These are phyloP conservation scores for Sarcophilus harrisii DNA, from an alignment of 2,797 vertebrate species.

Conservation along the genomic window DNA sequence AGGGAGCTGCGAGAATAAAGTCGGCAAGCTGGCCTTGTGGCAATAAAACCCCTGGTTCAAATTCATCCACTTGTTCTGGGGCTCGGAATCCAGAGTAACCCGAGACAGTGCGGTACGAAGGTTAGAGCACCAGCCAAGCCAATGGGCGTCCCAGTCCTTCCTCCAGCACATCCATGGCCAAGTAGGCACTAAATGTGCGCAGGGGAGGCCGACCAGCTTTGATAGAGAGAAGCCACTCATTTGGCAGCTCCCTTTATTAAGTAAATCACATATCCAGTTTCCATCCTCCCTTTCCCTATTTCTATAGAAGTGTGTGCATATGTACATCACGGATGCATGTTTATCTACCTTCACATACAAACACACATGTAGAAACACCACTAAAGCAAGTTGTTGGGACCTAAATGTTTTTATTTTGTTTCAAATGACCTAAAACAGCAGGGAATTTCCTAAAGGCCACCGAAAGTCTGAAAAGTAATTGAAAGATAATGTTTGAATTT, in stretches of 20 bases:
- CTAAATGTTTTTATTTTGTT: background rate
- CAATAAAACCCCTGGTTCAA: background rate
- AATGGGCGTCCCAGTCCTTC: background rate
- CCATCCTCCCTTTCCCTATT: background rate
- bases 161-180: background rate
- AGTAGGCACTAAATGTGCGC: no score
- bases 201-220: background rate
- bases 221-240: background rate
- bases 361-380: background rate
- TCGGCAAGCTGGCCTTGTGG: background rate
- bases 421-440: background rate
- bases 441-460: background rate
- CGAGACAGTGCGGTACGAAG: background rate
- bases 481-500: background rate
- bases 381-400: background rate
- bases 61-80: background rate
- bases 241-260: background rate
- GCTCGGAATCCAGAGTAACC: background rate
- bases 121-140: background rate
- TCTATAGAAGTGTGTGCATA: background rate
- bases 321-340: background rate
- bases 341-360: background rate
- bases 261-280: background rate
- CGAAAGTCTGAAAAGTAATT: background rate
- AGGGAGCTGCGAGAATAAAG: background rate